A percentile compares a stretch with the other conserved stretches of the same genome.
These are phyloP conservation scores for Chrysodeixis includens DNA, from an alignment of 2,888 invertebrate genomes.

Conservation along the genomic window DNA sequence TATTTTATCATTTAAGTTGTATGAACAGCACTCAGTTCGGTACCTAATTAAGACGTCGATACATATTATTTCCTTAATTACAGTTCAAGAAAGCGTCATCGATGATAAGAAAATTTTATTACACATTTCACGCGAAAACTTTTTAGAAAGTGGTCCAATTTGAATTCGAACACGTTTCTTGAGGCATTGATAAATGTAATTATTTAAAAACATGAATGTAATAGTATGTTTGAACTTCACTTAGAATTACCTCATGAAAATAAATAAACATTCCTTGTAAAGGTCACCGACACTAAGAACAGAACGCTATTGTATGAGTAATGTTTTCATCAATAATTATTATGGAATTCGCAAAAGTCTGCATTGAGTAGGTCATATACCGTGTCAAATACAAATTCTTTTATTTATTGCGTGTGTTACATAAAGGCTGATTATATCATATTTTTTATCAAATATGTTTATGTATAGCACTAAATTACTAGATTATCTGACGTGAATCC, in stretches of 20 bases:
- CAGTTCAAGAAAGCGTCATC: constrained; percentile 21
- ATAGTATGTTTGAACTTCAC: constrained; percentile 8
- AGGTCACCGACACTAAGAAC: constrained; percentile 58
- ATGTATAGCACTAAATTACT: neutral
- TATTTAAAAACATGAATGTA: constrained; percentile 13
- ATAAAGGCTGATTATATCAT: constrained; percentile 50
- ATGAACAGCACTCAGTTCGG: neutral
- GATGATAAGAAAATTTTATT: constrained; percentile 24
- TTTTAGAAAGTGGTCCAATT: constrained; percentile 32
- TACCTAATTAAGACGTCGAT: neutral
- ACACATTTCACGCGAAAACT: constrained; percentile 21
- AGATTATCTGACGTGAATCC: neutral
- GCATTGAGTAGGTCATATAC: constrained; percentile 64
- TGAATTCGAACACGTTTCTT: constrained; percentile 30
- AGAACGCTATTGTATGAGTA: constrained; percentile 59
- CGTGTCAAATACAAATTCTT: constrained; percentile 60
- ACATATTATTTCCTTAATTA: constrained; percentile 16
- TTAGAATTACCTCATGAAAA: constrained; percentile 39
- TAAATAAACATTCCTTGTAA: constrained; percentile 46
- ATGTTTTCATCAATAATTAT: constrained; percentile 61
- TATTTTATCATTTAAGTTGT: neutral
- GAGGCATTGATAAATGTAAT: constrained; percentile 11
- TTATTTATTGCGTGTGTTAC: constrained; percentile 32
- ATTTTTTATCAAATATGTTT: constrained; percentile 14
- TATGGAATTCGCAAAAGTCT: constrained; percentile 69